Evolutionary conservation across 2,797 vertebrate genomes (phyloP), one percentile per base, ranked within the genome.

Genomic region (Anguilla pacifica): DNA sequence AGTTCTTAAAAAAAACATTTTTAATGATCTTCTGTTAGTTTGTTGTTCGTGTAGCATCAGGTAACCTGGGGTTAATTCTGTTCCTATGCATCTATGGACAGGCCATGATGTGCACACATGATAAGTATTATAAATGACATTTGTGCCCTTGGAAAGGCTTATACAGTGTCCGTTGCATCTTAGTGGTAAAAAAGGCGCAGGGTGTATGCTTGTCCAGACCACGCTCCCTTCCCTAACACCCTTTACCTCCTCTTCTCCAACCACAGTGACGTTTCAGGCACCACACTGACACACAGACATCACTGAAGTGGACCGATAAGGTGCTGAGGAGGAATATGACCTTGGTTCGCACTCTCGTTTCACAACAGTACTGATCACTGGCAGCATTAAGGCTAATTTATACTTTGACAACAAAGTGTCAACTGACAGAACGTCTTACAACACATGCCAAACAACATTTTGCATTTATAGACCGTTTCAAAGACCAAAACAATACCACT

Each of bases 11-110:
- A 13, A 67, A 5, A 6, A 67, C 13, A 28, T n/a, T 35, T 74
- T 2, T 4, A 72, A 72, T 46, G n/a, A 7, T 81, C 43, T 87
- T 87, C 25, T 11, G 39, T 84, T 72, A 53, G 55, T 87, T 59
- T 77, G 64, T 72, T 35, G 46, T 77, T 39, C 31, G 17, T 39
- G 83, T 67, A 77, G 51, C 51, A 74, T 84, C 17, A 77, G 25
- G 31, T 74, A 70, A 70, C 5, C 5, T 39, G 57, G 25, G 59
- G 55, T 72, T 31, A 84, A 87, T 39, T 39, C 43, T 67, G 64
- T 72, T 57, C 28, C 81, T 72, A 72, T 49, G 86, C 61, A 64
- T 25, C 57, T 9, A 49, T 25, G 25, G 49, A 67, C 43, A 57
- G 31, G 13, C 53, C 59, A 31, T 67, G n/a, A 87, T 82, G 3